A percentile compares a stretch with the other conserved stretches of the same genome.
Evolutionary conservation across 2,113 vertebrate genomes (phyloP).

Genomic region (Eurypyga helias): DNA sequence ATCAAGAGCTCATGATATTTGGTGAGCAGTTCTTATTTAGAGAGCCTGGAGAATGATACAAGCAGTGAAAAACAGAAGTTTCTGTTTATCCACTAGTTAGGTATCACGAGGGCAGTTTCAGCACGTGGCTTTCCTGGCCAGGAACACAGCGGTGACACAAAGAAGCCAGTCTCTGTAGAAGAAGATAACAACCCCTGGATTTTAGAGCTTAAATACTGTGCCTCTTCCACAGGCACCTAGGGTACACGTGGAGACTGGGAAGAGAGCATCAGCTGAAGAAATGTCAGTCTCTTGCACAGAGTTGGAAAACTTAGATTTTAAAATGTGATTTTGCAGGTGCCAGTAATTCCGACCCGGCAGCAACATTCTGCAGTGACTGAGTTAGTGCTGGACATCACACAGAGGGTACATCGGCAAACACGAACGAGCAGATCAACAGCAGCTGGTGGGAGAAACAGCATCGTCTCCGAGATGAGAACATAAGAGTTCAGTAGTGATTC

Average conservation of each 20-base stretch:
- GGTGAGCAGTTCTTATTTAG: background rate
- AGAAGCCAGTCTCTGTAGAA: slow-evolving; percentile 27
- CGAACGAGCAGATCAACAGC: background rate
- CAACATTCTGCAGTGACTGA: rapidly evolving
- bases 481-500: background rate
- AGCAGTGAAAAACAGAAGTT: background rate
- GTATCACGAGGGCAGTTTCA: background rate
- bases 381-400: background rate
- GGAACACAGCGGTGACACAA: background rate
- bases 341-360: background rate
- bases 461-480: background rate
- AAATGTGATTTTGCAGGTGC: background rate
- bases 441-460: background rate
- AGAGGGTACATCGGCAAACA: background rate
- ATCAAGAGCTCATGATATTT: background rate
- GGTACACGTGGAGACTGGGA: background rate
- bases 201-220: background rate
- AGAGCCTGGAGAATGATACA: background rate
- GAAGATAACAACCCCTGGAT: slow-evolving; percentile 5
- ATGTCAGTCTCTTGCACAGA: background rate
- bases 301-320: background rate
- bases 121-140: background rate
- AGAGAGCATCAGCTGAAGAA: background rate
- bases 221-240: background rate
- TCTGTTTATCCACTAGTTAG: background rate